Percentiles rank a stretch among this genome's conserved stretches.
Evolutionary conservation across 2,888 invertebrate species (phyloP).

Genomic region (Odontothrips loti): DNA sequence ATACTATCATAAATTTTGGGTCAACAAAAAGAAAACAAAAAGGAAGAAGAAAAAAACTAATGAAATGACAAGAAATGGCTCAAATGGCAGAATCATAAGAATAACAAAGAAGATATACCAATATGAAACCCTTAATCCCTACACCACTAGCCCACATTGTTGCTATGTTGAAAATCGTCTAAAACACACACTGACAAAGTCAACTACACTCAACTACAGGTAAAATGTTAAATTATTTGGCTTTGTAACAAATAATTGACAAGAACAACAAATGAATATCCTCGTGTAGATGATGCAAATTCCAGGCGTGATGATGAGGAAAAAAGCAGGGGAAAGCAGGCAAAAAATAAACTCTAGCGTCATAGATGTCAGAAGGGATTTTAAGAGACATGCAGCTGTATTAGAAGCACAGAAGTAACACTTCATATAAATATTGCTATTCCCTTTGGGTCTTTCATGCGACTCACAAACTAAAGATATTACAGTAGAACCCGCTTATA

Average conservation of each 20-base stretch:
- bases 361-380: neutral
- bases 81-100: too few relatives aligned
- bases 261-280: conserved; percentile 20
- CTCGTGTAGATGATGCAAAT: neutral
- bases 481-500: too few relatives aligned
- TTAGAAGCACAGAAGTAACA: neutral
- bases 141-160: conserved; percentile 5
- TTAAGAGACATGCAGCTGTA: neutral
- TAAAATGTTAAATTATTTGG: neutral
- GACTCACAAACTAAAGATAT: neutral
- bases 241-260: conserved; percentile 22
- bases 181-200: neutral
- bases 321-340: neutral
- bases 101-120: neutral
- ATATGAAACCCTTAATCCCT: neutral
- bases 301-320: neutral
- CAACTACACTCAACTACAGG: conserved; percentile 7
- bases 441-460: conserved; percentile 1
- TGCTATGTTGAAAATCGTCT: neutral
- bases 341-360: neutral
- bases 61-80: too few relatives aligned
- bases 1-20: too few relatives aligned
- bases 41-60: too few relatives aligned
- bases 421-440: neutral
- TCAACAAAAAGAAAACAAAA: too few relatives aligned